phyloP scores from a whole-genome alignment of 2,797 vertebrate species.

The Carduelis carduelis region DNA sequence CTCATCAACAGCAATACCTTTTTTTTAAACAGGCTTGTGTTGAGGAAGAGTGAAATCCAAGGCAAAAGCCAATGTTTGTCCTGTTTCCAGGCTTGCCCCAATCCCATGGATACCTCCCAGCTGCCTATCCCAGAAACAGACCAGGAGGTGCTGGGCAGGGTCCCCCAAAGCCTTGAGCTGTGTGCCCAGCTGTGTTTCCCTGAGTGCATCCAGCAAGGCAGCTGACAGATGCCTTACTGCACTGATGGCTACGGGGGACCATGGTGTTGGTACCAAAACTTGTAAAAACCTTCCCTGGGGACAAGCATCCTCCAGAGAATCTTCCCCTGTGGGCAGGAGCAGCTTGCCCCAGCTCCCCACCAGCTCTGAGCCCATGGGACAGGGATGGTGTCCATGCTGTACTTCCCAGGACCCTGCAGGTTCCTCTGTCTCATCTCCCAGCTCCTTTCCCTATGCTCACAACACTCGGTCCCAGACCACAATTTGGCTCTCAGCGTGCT shows the following conservation, averaged over 20 bases:
- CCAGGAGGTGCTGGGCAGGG: not conserved
- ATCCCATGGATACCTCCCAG: not conserved
- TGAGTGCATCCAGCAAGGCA: not conserved
- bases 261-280: rapidly evolving
- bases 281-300: not conserved
- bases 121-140: not conserved
- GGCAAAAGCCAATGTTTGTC: not conserved
- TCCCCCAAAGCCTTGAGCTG: not conserved
- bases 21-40: not conserved
- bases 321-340: not conserved
- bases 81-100: not conserved
- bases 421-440: not conserved
- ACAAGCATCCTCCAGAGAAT: not conserved
- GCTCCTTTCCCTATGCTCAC: not conserved
- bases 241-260: rapidly evolving
- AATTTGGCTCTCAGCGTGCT: not conserved
- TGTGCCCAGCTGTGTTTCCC: too few relatives aligned
- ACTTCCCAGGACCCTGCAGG: not conserved
- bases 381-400: not conserved
- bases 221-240: rapidly evolving
- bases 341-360: not conserved
- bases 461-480: not conserved
- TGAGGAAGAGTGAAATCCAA: not conserved
- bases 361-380: not conserved
- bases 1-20: rapidly evolving